Evolutionary conservation across 2,797 vertebrate genomes (phyloP), one percentile per base, ranked within the genome.

Genomic region (Falco biarmicus): DNA sequence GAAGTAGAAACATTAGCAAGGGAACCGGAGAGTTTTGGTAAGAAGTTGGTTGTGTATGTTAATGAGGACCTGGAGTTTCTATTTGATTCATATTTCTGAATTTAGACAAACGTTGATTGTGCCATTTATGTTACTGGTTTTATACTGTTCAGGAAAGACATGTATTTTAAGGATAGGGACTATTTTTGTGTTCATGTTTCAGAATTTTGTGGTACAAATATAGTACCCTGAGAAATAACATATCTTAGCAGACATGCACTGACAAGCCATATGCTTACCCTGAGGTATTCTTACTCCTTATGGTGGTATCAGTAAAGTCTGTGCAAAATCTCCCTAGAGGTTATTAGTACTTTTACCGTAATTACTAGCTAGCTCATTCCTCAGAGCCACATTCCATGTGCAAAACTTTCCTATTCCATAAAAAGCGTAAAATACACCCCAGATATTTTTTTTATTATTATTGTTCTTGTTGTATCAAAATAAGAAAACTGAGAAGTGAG

Each of bases 101-200:
- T 87, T 68, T 47, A 48, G 8, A 48, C 31, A 39, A 66, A 10
- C 5, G 59, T 45, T 22, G 57, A 4, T 47, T 63, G 43, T 86
- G 25, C 14, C 2, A 0, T 45, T 68, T 37, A 8, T 4, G 5
- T 16, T 39, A 1, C 3, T n/a, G 11, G 15, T 83, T 82, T 61
- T 10, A 43, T 54, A 20, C 21, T 64, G 29, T 29, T 41, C 61
- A 63, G 66, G 50, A 75, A 87, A 63, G 29, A 34, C 16, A n/a
- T 1, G 1, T 45, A 15, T 51, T 59, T 7, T 59, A 66, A 90
- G 80, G 25, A 22, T 37, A 37, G 34, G 21, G 13, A 31, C 10
- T 53, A 4, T 19, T 74, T 50, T 63, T 64, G 15, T 60, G 5
- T 59, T 83, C 25, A 32, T 79, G 6, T 31, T 73, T 71, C 37